Evolutionary conservation across 1,140 invertebrate species (phyloP).

Genomic region (Orius insidiosus): DNA sequence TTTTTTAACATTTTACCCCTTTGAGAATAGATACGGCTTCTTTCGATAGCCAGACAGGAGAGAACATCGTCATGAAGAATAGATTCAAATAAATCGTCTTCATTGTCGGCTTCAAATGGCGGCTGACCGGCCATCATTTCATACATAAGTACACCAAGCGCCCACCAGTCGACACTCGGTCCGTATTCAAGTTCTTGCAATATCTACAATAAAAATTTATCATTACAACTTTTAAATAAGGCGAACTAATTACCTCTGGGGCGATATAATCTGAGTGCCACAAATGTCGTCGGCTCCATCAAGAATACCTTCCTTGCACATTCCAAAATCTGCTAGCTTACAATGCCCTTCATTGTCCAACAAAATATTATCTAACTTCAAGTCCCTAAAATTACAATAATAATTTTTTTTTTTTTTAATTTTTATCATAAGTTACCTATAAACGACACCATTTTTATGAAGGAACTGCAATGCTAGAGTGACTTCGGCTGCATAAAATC

Average conservation of each 20-base stretch:
- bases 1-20: constrained; percentile 36
- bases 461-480: constrained; percentile 95
- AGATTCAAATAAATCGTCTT: constrained; percentile 96
- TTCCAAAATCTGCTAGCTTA: constrained; percentile 95
- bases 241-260: constrained; percentile 60
- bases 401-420: too few species aligned
- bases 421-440: too few species aligned
- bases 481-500: constrained; percentile 99
- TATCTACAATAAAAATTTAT: too few species aligned
- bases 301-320: constrained; percentile 56
- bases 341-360: constrained; percentile 95
- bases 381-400: constrained; percentile 59
- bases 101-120: constrained; percentile 98
- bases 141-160: constrained; percentile 95
- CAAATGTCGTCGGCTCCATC: constrained; percentile 80
- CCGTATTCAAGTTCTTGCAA: constrained; percentile 95
- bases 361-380: constrained; percentile 98
- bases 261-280: constrained; percentile 97
- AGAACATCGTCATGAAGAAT: constrained; percentile 97
- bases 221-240: too few species aligned
- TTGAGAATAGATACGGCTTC: constrained; percentile 95
- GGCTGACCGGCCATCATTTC: constrained; percentile 99
- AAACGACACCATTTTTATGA: constrained; percentile 92
- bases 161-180: constrained; percentile 98
- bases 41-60: constrained; percentile 91